Percentiles rank a stretch among this genome's conserved stretches.
These are phyloP conservation scores for Bombus haemorrhoidalis DNA, from an alignment of 1,140 invertebrate species.

Conservation along the genomic window DNA sequence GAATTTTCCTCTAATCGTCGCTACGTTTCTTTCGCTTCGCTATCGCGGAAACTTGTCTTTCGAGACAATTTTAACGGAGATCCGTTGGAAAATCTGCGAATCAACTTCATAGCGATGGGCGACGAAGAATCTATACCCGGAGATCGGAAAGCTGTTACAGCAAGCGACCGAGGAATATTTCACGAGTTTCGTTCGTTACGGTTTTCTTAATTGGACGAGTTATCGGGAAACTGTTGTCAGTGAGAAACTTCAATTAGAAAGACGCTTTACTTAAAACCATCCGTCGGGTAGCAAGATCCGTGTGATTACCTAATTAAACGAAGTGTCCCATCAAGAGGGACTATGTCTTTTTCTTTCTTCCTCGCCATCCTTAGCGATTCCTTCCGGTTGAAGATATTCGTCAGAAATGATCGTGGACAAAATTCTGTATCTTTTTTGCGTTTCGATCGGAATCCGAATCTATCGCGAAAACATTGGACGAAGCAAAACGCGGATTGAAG, in stretches of 20 bases:
- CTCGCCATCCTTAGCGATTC: too few species aligned
- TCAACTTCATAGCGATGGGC: not conserved
- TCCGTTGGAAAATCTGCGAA: not conserved
- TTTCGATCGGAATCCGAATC: not conserved
- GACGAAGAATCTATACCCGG: not conserved
- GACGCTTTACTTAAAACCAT: not conserved
- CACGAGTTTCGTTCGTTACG: not conserved
- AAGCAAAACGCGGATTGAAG: constrained; percentile 49
- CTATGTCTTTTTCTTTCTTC: not conserved
- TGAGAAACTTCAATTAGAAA: not conserved
- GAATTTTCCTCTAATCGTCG: too few species aligned
- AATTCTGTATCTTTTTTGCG: not conserved
- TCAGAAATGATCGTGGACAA: not conserved
- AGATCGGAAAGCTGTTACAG: not conserved
- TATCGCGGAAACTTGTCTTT: not conserved
- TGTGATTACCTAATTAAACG: constrained; percentile 3
- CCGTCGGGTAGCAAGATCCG: not conserved
- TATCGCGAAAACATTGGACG: not conserved
- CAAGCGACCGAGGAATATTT: not conserved
- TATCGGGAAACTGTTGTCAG: constrained; percentile 4
- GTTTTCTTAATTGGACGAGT: not conserved
- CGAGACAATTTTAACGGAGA: not conserved
- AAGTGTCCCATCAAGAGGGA: not conserved
- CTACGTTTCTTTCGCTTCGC: too few species aligned
- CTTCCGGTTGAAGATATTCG: not conserved